Evolutionary conservation across 2,888 invertebrate genomes (phyloP).

Genomic region (Villa cingulata): DNA sequence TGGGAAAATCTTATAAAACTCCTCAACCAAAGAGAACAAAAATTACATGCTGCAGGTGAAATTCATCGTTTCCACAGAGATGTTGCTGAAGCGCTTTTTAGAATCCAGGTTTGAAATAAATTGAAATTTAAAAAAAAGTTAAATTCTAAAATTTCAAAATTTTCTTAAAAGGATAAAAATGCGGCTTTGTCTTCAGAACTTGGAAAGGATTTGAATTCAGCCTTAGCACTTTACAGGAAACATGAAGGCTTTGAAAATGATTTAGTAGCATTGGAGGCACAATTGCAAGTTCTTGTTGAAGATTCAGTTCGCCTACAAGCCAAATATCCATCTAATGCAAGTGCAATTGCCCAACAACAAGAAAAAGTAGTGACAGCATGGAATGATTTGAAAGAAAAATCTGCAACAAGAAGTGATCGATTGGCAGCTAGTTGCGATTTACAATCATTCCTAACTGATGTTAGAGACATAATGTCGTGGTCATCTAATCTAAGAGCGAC

Average conservation of each 20-base stretch:
- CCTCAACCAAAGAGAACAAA: constrained; percentile 72
- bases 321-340: constrained; percentile 84
- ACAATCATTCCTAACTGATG: constrained; percentile 76
- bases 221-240: constrained; percentile 63
- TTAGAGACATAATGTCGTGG: constrained; percentile 82
- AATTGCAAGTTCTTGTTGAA: constrained; percentile 79
- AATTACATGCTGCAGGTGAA: constrained; percentile 87
- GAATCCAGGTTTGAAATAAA: constrained; percentile 46
- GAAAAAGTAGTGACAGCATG: constrained; percentile 75
- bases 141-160: background rate
- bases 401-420: constrained; percentile 64
- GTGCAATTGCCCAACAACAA: constrained; percentile 78
- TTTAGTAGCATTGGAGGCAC: constrained; percentile 80
- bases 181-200: constrained; percentile 69
- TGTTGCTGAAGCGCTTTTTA: constrained; percentile 75
- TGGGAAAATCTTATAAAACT: constrained; percentile 84
- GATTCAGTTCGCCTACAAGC: constrained; percentile 79
- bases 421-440: constrained; percentile 77
- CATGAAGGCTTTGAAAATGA: constrained; percentile 93
- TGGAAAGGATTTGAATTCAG: constrained; percentile 73
- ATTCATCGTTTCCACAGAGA: constrained; percentile 96
- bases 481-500: constrained; percentile 62
- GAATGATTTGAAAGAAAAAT: constrained; percentile 70
- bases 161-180: constrained; percentile 53
- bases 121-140: background rate